phyloP scores from a whole-genome alignment of 1,140 invertebrate genomes.

The Kradibia gibbosae region DNA sequence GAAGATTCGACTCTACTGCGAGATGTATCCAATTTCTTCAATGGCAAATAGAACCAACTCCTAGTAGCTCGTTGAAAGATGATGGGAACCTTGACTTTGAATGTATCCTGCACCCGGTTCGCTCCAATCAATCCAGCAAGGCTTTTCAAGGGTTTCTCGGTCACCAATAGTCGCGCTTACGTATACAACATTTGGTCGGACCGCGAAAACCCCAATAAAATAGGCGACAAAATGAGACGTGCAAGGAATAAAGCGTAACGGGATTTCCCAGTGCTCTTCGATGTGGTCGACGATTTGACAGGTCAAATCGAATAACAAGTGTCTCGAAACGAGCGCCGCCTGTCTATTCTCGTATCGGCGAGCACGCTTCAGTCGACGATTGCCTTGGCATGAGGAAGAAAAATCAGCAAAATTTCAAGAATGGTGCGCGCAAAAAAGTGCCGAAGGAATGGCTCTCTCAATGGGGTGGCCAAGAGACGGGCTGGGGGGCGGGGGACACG shows the following conservation, averaged over 20 bases:
- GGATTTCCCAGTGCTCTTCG: neutral
- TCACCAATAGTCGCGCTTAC: slow-evolving; percentile 16
- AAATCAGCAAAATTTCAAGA: slow-evolving; percentile 30
- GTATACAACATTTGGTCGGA: slow-evolving; percentile 7
- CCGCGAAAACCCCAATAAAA: slow-evolving; percentile 20
- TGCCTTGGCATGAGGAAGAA: neutral
- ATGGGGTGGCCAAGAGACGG: too few relatives aligned
- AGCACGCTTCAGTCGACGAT: neutral
- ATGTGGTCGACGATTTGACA: slow-evolving; percentile 27
- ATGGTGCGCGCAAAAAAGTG: neutral
- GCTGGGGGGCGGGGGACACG: neutral
- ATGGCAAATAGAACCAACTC: neutral
- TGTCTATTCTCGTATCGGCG: neutral
- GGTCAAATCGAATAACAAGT: slow-evolving; percentile 46
- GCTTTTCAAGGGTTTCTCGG: neutral
- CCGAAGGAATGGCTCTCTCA: too few relatives aligned
- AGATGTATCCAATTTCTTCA: neutral
- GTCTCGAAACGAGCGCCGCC: slow-evolving; percentile 1
- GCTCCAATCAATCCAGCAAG: neutral
- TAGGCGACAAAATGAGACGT: slow-evolving; percentile 6
- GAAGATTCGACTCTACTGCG: neutral
- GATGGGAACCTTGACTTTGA: slow-evolving; percentile 29
- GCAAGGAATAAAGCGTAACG: slow-evolving; percentile 38
- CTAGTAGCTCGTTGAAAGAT: neutral
- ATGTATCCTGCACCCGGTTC: neutral